Percentiles rank a stretch among this genome's conserved stretches.
These are phyloP conservation scores for Phrynosoma blainvillii DNA, from an alignment of 2,113 vertebrate species.

Conservation along the genomic window DNA sequence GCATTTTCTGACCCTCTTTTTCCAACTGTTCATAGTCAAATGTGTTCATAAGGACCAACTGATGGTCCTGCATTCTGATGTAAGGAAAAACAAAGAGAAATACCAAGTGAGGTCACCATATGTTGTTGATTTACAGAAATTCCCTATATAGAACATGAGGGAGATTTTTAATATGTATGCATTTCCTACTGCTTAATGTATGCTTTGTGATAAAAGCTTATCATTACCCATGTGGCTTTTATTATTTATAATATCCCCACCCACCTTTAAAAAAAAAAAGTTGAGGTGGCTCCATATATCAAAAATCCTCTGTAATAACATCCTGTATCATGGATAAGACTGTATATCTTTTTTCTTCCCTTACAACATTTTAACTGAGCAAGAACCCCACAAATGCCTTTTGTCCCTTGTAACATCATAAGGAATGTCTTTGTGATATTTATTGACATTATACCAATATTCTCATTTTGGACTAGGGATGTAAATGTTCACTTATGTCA, in stretches of 20 bases:
- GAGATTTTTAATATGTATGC: neutral
- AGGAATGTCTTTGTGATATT: neutral
- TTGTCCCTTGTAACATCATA: neutral
- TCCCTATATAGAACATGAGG: neutral
- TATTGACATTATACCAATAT: too few relatives aligned
- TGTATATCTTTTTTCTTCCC: neutral
- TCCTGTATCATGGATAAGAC: neutral
- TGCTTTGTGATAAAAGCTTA: constrained; percentile 5
- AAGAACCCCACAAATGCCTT: neutral
- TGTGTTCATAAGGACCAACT: constrained; percentile 3
- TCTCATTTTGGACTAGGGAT: neutral
- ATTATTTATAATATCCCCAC: constrained; percentile 17
- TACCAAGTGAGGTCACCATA: constrained; percentile 21
- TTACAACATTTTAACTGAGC: neutral
- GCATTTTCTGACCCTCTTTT: constrained; percentile 7
- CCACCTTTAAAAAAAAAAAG: neutral
- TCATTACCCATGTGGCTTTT: constrained; percentile 13
- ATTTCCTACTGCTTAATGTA: constrained; percentile 12
- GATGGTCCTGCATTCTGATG: neutral
- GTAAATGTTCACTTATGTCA: too few relatives aligned
- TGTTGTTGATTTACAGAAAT: constrained; percentile 21
- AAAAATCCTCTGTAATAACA: neutral
- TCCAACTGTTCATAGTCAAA: neutral
- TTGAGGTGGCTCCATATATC: constrained; percentile 1
- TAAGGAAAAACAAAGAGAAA: neutral